A percentile compares a stretch with the other conserved stretches of the same genome.
Conservation (phyloP, 1,140 invertebrate species). For the Drosophila leontia region DNA sequence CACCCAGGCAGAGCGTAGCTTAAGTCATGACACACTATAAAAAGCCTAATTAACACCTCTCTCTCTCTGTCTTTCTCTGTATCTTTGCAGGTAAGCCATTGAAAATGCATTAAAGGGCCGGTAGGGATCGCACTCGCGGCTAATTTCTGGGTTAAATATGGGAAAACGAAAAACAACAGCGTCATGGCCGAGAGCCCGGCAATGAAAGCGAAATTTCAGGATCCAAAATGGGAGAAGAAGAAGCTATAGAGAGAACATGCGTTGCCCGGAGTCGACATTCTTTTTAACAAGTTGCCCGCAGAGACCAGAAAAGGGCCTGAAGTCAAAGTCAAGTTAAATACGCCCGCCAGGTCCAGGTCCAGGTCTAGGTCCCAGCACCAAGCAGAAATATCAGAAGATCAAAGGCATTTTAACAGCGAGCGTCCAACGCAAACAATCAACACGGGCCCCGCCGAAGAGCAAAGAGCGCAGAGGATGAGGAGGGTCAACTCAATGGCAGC, state of each 20-base stretch:
- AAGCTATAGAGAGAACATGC: constrained; percentile 59
- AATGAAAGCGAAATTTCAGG: constrained; percentile 77
- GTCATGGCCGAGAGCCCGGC: constrained; percentile 54
- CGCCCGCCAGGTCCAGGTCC: constrained; percentile 67
- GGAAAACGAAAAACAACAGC: constrained; percentile 58
- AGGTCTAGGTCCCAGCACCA: constrained; percentile 6
- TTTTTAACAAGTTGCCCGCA: constrained; percentile 79
- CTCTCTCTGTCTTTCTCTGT: not conserved
- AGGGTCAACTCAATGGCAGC: constrained; percentile 58
- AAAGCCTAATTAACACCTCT: constrained; percentile 78
- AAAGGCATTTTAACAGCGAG: constrained; percentile 82
- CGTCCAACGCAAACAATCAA: constrained; percentile 82
- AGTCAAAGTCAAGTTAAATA: constrained; percentile 78
- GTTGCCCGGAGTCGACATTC: constrained; percentile 77
- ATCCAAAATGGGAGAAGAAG: constrained; percentile 11
- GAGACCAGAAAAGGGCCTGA: constrained; percentile 59
- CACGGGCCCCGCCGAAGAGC: constrained; percentile 57
- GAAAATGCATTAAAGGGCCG: constrained; percentile 61
- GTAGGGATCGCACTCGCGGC: constrained; percentile 31
- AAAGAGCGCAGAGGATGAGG: constrained; percentile 22
- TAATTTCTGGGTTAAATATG: constrained; percentile 82
- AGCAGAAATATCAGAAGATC: constrained; percentile 80
- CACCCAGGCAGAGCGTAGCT: constrained; percentile 15
- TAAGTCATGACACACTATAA: constrained; percentile 56
- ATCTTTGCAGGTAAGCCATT: constrained; percentile 28